Percentiles rank a stretch among this genome's conserved stretches.
Evolutionary conservation across 1,140 invertebrate genomes (phyloP).

Genomic region (Musca vetustissima): DNA sequence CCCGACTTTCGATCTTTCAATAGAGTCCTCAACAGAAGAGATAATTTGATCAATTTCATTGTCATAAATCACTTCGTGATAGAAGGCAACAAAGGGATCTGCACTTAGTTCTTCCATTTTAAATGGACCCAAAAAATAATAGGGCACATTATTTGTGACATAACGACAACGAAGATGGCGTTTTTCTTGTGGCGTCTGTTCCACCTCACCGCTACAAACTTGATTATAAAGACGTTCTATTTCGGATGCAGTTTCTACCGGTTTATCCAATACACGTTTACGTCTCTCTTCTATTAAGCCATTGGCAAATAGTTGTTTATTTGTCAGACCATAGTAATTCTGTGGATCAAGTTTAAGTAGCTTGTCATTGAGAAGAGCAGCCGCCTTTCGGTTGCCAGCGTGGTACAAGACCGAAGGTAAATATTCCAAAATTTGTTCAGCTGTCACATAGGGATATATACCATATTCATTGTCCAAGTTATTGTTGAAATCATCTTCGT

Average conservation of each 20-base stretch:
- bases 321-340: constrained; percentile 29
- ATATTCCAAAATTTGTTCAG: not conserved
- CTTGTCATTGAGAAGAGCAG: constrained; percentile 35
- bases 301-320: constrained; percentile 17
- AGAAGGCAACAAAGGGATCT: constrained; percentile 81
- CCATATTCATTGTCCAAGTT: too few relatives aligned
- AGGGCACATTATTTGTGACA: constrained; percentile 68
- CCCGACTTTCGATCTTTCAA: constrained; percentile 90
- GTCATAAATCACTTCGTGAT: constrained; percentile 84
- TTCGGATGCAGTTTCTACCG: not conserved
- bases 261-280: not conserved
- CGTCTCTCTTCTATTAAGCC: not conserved
- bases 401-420: not conserved
- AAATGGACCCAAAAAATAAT: constrained; percentile 77
- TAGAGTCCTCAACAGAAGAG: constrained; percentile 76
- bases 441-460: not conserved
- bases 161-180: constrained; percentile 75
- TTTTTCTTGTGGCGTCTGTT: constrained; percentile 55
- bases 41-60: constrained; percentile 86
- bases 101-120: constrained; percentile 86
- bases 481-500: not conserved
- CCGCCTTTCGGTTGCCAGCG: constrained; percentile 33
- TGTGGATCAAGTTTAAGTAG: constrained; percentile 31
- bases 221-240: constrained; percentile 6
- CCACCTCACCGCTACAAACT: constrained; percentile 82